phyloP scores from a whole-genome alignment of 2,113 vertebrate genomes.

The Calyptommatus sinebrachiatus region DNA sequence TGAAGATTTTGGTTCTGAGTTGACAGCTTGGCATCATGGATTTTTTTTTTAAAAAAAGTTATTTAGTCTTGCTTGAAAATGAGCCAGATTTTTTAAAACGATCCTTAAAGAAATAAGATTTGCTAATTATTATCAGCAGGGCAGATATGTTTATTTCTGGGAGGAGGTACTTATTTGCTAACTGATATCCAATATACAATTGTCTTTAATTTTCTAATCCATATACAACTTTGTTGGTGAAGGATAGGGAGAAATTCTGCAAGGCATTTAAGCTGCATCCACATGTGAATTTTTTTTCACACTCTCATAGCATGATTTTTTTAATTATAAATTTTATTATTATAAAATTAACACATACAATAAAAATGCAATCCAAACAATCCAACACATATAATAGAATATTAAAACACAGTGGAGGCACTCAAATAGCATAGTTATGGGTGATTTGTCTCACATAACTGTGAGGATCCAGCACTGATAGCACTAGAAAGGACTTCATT shows the following conservation, averaged over 20 bases:
- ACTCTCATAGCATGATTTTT: too few species aligned
- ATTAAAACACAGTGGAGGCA: too few species aligned
- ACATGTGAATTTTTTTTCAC: too few species aligned
- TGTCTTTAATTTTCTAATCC: background rate
- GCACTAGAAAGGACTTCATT: too few species aligned
- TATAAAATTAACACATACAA: too few species aligned
- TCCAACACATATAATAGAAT: too few species aligned
- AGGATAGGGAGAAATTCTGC: background rate
- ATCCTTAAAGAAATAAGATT: background rate
- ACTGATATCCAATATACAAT: background rate
- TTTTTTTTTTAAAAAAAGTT: constrained; percentile 42
- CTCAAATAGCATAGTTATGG: too few species aligned
- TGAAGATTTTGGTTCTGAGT: constrained; percentile 50
- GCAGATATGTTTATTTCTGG: background rate
- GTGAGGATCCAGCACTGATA: too few species aligned
- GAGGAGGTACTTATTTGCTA: background rate
- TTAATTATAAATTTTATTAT: too few species aligned
- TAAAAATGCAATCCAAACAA: too few species aligned
- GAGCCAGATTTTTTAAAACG: background rate
- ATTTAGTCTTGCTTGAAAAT: constrained; percentile 36
- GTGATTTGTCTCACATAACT: too few species aligned
- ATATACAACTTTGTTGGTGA: background rate
- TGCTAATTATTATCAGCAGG: too few species aligned
- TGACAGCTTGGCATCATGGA: constrained; percentile 44
- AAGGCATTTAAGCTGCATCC: background rate